These are phyloP conservation scores for Cecropterus lyciades DNA, from an alignment of 1,140 invertebrate species.

Conservation along the genomic window DNA sequence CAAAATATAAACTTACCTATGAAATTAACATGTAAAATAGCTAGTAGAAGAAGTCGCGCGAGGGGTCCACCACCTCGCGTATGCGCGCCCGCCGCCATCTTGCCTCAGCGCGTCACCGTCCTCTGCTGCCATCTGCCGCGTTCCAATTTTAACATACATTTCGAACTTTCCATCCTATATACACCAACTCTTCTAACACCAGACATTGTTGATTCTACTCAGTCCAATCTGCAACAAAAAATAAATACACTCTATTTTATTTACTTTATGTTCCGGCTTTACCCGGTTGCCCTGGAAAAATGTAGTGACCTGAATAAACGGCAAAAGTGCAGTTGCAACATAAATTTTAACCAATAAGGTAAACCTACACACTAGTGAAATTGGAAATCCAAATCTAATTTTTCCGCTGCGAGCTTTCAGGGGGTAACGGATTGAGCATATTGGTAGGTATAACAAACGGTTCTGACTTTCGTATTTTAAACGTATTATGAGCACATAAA, in stretches of 20 bases:
- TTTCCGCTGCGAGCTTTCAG: conserved; percentile 26
- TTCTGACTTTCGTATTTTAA: conserved; percentile 30
- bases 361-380: conserved; percentile 35
- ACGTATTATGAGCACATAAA: conserved; percentile 44
- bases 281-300: conserved; percentile 31
- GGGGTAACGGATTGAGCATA: conserved; percentile 26
- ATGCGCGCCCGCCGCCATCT: conserved; percentile 64
- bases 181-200: conserved; percentile 24
- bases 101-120: conserved; percentile 61
- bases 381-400: conserved; percentile 37
- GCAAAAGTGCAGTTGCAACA: conserved; percentile 32
- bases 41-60: conserved; percentile 68
- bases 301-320: conserved; percentile 33
- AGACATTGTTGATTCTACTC: conserved; percentile 14
- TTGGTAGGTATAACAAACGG: conserved; percentile 29
- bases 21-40: conserved; percentile 77
- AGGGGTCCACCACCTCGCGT: conserved; percentile 62
- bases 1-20: conserved; percentile 57
- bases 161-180: conserved; percentile 41
- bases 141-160: conserved; percentile 35
- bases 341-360: conserved; percentile 37
- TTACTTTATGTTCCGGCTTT: conserved; percentile 14
- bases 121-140: conserved; percentile 63
- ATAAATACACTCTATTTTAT: conserved; percentile 27
- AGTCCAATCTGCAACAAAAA: conserved; percentile 35